phyloP scores from a whole-genome alignment of 2,888 invertebrate species.

The Cataglyphis cursor region DNA sequence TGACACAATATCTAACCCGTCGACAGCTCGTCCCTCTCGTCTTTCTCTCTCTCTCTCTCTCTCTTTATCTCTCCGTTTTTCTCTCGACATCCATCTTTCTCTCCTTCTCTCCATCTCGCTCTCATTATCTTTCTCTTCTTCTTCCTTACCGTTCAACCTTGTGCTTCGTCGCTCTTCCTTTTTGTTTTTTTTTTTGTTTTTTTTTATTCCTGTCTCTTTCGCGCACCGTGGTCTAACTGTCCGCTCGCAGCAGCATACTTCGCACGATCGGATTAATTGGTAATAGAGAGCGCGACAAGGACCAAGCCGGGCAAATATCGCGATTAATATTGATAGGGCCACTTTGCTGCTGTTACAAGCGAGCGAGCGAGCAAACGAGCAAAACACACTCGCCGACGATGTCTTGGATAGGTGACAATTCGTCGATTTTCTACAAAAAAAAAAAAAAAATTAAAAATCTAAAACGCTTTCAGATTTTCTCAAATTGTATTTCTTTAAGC shows the following conservation, averaged over 20 bases:
- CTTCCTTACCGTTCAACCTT: slow-evolving; percentile 40
- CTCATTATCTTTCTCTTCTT: slow-evolving; percentile 54
- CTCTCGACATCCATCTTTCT: slow-evolving; percentile 36
- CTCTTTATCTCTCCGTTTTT: slow-evolving; percentile 54
- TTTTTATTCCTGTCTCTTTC: slow-evolving; percentile 60
- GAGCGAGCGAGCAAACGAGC: slow-evolving; percentile 55
- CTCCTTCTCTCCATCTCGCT: slow-evolving; percentile 55
- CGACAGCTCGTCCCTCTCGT: slow-evolving; percentile 79
- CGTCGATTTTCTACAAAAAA: slow-evolving; percentile 27
- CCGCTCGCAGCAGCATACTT: slow-evolving; percentile 84
- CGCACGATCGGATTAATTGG: slow-evolving; percentile 86
- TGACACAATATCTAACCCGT: slow-evolving; percentile 86
- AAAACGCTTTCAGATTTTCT: background rate
- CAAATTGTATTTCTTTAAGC: background rate
- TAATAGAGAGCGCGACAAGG: slow-evolving; percentile 83
- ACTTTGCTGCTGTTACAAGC: slow-evolving; percentile 77
- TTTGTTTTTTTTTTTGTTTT: too few relatives aligned
- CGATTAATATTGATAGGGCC: slow-evolving; percentile 85
- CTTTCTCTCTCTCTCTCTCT: slow-evolving; percentile 54
- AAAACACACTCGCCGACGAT: slow-evolving; percentile 52
- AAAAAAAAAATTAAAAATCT: background rate
- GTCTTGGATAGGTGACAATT: slow-evolving; percentile 45
- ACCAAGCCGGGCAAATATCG: slow-evolving; percentile 81
- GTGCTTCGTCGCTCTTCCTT: slow-evolving; percentile 51
- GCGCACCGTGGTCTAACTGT: slow-evolving; percentile 76